Conservation (phyloP, 2,888 invertebrate genomes). For the Xestobium rufovillosum region DNA sequence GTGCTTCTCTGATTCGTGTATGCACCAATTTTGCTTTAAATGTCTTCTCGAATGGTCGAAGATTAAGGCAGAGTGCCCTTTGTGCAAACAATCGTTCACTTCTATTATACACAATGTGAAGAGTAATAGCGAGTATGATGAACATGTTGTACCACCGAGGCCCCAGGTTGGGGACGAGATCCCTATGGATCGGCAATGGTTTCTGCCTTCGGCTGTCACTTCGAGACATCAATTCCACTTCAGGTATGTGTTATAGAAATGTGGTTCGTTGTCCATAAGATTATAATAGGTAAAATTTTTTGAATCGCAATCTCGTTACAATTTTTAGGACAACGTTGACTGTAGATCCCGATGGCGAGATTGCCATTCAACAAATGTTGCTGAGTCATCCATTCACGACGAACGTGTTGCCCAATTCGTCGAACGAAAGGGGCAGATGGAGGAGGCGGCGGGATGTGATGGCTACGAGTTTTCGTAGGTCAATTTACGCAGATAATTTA, state of each 20-base stretch:
- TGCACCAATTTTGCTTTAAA: constrained; percentile 90
- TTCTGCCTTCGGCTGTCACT: constrained; percentile 27
- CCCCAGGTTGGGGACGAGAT: constrained; percentile 30
- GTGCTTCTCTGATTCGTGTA: constrained; percentile 86
- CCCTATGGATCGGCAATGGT: constrained; percentile 30
- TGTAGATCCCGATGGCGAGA: constrained; percentile 52
- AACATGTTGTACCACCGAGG: constrained; percentile 51
- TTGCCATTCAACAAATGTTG: constrained; percentile 54
- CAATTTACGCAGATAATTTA: constrained; percentile 67
- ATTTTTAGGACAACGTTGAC: constrained; percentile 63
- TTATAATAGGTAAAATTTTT: too few species aligned
- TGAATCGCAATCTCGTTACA: constrained; percentile 1
- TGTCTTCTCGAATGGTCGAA: constrained; percentile 92
- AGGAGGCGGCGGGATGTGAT: constrained; percentile 28
- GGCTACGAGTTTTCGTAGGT: constrained; percentile 52
- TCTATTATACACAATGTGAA: constrained; percentile 89
- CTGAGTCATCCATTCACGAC: constrained; percentile 41
- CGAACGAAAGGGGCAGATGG: constrained; percentile 21
- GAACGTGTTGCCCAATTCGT: neutral
- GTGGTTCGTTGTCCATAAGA: too few species aligned
- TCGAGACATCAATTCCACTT: constrained; percentile 40
- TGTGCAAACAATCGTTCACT: constrained; percentile 88
- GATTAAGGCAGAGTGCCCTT: constrained; percentile 89
- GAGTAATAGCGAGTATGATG: constrained; percentile 80
- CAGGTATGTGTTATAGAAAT: constrained; percentile 36